Base-by-base conservation (phyloP, 2,888 invertebrate species). In the Proisotoma minuta region DNA sequence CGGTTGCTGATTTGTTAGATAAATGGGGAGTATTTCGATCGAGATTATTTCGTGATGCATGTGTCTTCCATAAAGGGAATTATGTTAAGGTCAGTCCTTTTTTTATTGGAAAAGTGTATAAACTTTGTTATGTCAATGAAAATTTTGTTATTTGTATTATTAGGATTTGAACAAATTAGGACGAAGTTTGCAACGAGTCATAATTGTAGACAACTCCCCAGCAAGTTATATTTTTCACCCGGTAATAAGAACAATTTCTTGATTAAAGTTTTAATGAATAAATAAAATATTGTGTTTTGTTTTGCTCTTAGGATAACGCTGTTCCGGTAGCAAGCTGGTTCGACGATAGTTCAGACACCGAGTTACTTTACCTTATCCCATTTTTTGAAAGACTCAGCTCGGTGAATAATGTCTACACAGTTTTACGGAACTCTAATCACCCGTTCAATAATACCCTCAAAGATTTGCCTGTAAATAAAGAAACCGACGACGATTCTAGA, bases 171-270 rank as follows among this genome's bases (percentile, higher is more conserved):
- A 95, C 83, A 91, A 94, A 78, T 84, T 99, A 73, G 99, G 99
- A 65, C 85, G 99, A 72, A 95, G 97, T 81, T 83, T 99, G 78
- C 88, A 92, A 76, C 91, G 94, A 80, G 94, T 97, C 76, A 88
- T 99, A 76, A 99, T 99, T 77, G 92, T 99, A 74, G 99, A 99
- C 84, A 99, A 99, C 83, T 99, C 98, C 76, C 99, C 99, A 76
- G 97, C 97, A 77, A 96, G 96, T 73, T 99, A 99, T 81, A 95
- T 98, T 84, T 99, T 99, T 88, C 99, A 99, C 86, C 98, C 98
- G 77, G 96, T 72, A 64, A 65, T 66, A 18, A 53, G 12, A 40
- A 5, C 27, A 10, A n/a, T n/a, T n/a, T n/a, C n/a, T n/a, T n/a
- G n/a, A n/a, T n/a, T n/a, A 40, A 56, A 15, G 1, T 24, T 15